Conservation (phyloP, 1,140 invertebrate species). For the Drosophila subpulchrella region DNA sequence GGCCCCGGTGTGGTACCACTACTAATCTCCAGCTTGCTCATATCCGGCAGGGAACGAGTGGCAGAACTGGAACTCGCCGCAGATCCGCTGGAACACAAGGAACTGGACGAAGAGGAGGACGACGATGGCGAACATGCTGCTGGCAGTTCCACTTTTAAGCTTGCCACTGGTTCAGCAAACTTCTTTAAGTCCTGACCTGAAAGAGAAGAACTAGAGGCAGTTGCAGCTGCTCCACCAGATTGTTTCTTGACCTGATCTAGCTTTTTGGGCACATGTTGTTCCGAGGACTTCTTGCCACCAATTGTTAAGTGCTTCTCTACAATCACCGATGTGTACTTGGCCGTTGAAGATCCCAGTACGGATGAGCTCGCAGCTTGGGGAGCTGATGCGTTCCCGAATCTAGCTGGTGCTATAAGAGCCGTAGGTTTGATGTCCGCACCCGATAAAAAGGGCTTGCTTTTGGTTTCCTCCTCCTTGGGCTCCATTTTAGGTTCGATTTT, state of each 20-base stretch:
- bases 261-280: slow-evolving; percentile 31
- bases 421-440: slow-evolving; percentile 46
- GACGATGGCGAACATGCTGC: slow-evolving; percentile 76
- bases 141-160: slow-evolving; percentile 67
- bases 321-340: slow-evolving; percentile 75
- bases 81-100: slow-evolving; percentile 63
- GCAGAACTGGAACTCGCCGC: slow-evolving; percentile 60
- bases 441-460: slow-evolving; percentile 41
- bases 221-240: slow-evolving; percentile 9
- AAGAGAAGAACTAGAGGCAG: not conserved
- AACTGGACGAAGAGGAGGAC: slow-evolving; percentile 64
- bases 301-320: slow-evolving; percentile 66
- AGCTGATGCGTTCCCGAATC: slow-evolving; percentile 36
- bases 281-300: slow-evolving; percentile 16
- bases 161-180: slow-evolving; percentile 67
- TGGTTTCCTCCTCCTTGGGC: slow-evolving; percentile 42
- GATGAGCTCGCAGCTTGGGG: slow-evolving; percentile 1
- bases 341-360: slow-evolving; percentile 4
- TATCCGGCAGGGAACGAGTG: slow-evolving; percentile 73
- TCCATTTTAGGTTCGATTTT: slow-evolving; percentile 46
- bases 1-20: slow-evolving; percentile 29
- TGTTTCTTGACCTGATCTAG: slow-evolving; percentile 44
- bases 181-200: slow-evolving; percentile 50
- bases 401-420: slow-evolving; percentile 50
- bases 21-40: slow-evolving; percentile 81